These are phyloP conservation scores for Pithecia hirsuta DNA, from an alignment of 2,797 vertebrate genomes.

Conservation along the genomic window DNA sequence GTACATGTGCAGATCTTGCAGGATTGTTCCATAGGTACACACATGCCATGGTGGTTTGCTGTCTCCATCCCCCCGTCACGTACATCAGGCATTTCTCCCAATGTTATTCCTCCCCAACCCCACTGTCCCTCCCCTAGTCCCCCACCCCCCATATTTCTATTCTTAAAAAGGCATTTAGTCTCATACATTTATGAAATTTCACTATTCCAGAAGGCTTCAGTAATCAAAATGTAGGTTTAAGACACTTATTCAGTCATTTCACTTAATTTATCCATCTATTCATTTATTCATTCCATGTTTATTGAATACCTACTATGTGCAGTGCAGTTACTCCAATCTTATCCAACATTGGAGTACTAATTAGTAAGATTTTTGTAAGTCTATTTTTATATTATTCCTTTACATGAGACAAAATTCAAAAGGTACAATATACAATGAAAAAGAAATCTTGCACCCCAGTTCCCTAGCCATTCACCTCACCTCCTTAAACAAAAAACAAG, in stretches of 20 bases:
- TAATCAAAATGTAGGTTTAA: background rate
- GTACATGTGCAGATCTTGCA: too few relatives aligned
- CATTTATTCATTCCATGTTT: background rate
- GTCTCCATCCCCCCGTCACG: too few relatives aligned
- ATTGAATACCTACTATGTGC: background rate
- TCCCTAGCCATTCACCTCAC: background rate
- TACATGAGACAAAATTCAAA: background rate
- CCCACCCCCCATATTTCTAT: too few relatives aligned
- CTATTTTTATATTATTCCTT: background rate
- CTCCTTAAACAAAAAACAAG: background rate
- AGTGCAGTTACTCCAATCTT: background rate
- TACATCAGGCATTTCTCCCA: too few relatives aligned
- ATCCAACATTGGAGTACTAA: background rate
- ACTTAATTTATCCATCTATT: background rate
- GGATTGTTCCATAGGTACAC: too few relatives aligned
- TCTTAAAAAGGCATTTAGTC: background rate
- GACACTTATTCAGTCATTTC: background rate
- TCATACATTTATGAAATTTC: slow-evolving; percentile 18
- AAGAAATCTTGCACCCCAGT: background rate
- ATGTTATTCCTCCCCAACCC: too few relatives aligned
- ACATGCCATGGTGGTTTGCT: too few relatives aligned
- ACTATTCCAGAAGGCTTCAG: background rate
- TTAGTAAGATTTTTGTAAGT: background rate
- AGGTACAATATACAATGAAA: background rate
- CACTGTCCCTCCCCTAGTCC: too few relatives aligned